These are phyloP conservation scores for Pterois miles DNA, from an alignment of 2,797 vertebrate genomes.

Conservation along the genomic window DNA sequence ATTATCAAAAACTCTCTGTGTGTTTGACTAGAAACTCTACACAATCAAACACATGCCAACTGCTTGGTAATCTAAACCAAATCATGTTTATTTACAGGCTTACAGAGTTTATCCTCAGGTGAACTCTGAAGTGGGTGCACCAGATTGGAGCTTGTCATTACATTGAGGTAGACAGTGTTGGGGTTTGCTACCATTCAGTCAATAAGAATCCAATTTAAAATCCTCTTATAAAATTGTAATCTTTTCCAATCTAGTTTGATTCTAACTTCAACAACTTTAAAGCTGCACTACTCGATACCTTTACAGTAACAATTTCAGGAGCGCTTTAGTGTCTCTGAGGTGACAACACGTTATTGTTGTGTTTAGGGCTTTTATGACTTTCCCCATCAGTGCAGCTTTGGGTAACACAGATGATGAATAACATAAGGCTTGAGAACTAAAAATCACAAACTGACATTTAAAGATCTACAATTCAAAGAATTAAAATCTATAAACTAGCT, in stretches of 20 bases:
- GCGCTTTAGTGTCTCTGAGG: too few relatives aligned
- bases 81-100: neutral
- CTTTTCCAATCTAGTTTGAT: neutral
- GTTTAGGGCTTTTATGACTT: too few relatives aligned
- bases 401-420: too few relatives aligned
- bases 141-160: neutral
- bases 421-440: too few relatives aligned
- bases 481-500: too few relatives aligned
- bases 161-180: neutral
- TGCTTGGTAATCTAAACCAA: conserved; percentile 15
- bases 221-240: too few relatives aligned
- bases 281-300: neutral
- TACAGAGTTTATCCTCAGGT: too few relatives aligned
- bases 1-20: neutral
- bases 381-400: too few relatives aligned
- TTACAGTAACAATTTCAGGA: neutral
- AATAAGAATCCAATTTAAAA: neutral
- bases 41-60: conserved; percentile 2
- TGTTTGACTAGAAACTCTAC: neutral
- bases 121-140: conserved; percentile 10
- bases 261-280: neutral
- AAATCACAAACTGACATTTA: too few relatives aligned
- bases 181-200: neutral
- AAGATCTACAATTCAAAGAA: too few relatives aligned
- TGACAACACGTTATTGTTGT: too few relatives aligned